A percentile compares a stretch with the other conserved stretches of the same genome.
Conservation (phyloP, 2,888 invertebrate genomes). For the Pyrochroa serraticornis region DNA sequence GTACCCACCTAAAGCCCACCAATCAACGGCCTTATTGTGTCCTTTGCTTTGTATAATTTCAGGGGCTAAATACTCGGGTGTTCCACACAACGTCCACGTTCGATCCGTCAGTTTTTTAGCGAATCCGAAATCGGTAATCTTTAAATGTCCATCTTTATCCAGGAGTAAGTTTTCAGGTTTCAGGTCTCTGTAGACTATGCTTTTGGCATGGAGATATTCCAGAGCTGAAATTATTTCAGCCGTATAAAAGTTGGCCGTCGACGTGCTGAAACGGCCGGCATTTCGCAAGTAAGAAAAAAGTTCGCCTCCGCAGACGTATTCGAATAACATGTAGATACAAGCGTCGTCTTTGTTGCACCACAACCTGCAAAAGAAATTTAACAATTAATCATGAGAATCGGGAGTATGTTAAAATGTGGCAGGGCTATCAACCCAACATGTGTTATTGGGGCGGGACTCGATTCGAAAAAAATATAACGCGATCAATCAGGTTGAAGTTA, state of each 20-base stretch:
- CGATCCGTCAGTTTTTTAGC: slow-evolving; percentile 93
- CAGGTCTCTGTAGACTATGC: slow-evolving; percentile 86
- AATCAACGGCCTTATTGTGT: slow-evolving; percentile 97
- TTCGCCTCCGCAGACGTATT: slow-evolving; percentile 96
- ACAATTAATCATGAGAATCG: neutral
- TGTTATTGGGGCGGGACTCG: too few species aligned
- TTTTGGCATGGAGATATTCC: slow-evolving; percentile 90
- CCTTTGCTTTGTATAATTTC: slow-evolving; percentile 98
- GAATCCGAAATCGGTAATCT: slow-evolving; percentile 98
- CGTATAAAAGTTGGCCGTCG: slow-evolving; percentile 89
- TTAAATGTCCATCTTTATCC: slow-evolving; percentile 92
- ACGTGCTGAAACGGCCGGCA: slow-evolving; percentile 86
- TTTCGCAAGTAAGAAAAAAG: slow-evolving; percentile 94
- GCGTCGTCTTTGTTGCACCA: slow-evolving; percentile 91
- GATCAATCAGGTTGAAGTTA: too few species aligned
- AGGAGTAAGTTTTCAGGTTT: slow-evolving; percentile 95
- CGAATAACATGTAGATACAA: slow-evolving; percentile 95
- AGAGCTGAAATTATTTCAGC: slow-evolving; percentile 93
- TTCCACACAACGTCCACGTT: slow-evolving; percentile 96
- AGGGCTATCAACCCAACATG: too few species aligned
- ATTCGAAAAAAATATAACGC: too few species aligned
- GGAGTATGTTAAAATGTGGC: too few species aligned
- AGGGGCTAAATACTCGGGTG: slow-evolving; percentile 96
- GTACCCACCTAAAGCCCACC: slow-evolving; percentile 92
- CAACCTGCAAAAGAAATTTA: slow-evolving; percentile 66